Evolutionary conservation across 2,113 vertebrate genomes (phyloP).

Genomic region (Ceyx cyanopectus): DNA sequence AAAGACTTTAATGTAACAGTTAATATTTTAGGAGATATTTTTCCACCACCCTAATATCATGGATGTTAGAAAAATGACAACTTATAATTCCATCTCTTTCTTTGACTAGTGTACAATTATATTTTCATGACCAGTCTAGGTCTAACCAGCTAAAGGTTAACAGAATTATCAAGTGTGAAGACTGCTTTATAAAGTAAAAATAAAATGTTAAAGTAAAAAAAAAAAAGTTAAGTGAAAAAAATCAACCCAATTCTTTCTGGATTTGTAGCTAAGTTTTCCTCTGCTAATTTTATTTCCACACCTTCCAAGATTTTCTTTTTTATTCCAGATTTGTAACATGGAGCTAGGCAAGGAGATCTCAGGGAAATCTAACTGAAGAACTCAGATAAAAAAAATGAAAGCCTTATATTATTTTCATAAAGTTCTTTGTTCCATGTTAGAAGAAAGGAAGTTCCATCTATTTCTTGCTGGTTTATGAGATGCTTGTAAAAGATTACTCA

Average conservation of each 20-base stretch:
- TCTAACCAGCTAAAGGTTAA: not conserved
- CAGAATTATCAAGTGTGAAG: not conserved
- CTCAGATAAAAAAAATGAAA: not conserved
- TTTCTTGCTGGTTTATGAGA: not conserved
- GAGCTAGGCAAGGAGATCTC: not conserved
- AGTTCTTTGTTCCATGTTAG: not conserved
- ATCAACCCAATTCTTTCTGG: not conserved
- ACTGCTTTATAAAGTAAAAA: not conserved
- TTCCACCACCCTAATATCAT: not conserved
- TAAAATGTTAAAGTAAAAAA: fast-evolving
- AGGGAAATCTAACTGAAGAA: not conserved
- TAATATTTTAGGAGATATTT: not conserved
- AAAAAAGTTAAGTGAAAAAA: too few relatives aligned
- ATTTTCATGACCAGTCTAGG: not conserved
- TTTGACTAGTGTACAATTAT: not conserved
- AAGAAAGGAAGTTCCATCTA: not conserved
- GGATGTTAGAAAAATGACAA: not conserved
- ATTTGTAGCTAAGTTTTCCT: not conserved
- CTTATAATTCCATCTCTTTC: not conserved
- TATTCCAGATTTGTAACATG: not conserved
- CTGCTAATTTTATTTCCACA: not conserved
- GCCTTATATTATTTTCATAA: not conserved
- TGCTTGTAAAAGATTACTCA: not conserved
- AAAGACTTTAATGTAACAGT: not conserved
- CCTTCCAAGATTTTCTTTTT: not conserved